Percentiles rank a stretch among this genome's conserved stretches.
Conservation (phyloP, 2,888 invertebrate genomes). For the Drosophila melanosoma region DNA sequence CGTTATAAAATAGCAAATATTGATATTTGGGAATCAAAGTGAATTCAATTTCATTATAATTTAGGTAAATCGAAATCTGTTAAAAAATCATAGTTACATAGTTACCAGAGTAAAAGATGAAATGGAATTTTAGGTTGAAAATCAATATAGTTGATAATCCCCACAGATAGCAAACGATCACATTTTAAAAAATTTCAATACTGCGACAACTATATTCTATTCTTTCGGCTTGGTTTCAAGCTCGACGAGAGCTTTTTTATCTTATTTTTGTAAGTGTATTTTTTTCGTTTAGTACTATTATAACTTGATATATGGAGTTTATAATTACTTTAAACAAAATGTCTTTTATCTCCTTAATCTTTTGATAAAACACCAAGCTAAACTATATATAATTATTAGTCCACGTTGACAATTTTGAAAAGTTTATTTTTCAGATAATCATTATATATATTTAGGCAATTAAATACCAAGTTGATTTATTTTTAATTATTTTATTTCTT, state of each 20-base stretch:
- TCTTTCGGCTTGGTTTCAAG: neutral
- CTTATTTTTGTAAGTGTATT: neutral
- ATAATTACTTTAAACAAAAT: neutral
- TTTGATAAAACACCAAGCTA: neutral
- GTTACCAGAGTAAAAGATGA: neutral
- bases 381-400: neutral
- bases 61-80: neutral
- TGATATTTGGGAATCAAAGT: neutral
- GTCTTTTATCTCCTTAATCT: neutral
- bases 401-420: neutral
- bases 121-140: neutral
- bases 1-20: neutral
- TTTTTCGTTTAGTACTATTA: neutral
- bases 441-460: neutral
- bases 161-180: neutral
- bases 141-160: neutral
- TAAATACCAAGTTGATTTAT: neutral
- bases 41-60: neutral
- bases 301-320: neutral
- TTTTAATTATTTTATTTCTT: too few species aligned
- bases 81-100: neutral
- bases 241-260: neutral
- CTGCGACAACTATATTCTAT: neutral
- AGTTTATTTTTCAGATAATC: neutral
- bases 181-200: neutral